Conservation (phyloP, 2,113 vertebrate species). For the Dolichallabes microphthalmus region DNA sequence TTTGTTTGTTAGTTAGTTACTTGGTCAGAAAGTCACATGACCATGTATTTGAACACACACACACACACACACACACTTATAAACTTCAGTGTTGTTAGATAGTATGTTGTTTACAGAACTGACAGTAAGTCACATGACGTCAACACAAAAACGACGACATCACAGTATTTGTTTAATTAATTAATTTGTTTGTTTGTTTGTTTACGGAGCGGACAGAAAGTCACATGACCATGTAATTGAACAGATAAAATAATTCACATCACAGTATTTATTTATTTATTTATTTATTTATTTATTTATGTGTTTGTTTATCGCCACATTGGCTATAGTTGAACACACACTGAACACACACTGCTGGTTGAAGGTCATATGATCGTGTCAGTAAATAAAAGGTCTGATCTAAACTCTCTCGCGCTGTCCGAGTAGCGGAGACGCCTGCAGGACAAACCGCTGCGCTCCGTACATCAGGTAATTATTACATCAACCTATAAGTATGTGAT, state of each 20-base stretch:
- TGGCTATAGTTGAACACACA: not conserved
- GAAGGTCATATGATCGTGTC: not conserved
- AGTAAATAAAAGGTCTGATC: not conserved
- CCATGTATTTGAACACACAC: no score
- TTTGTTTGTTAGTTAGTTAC: no score
- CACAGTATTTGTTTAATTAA: not conserved
- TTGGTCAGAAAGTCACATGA: no score
- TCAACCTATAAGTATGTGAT: not conserved
- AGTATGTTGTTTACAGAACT: no score
- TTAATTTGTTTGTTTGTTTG: not conserved
- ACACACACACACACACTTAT: no score
- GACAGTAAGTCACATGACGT: no score
- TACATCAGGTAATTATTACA: no score
- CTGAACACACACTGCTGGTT: not conserved
- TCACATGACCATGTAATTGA: not conserved
- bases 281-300: not conserved
- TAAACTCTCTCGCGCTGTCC: not conserved
- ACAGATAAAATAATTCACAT: not conserved
- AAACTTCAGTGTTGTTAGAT: no score
- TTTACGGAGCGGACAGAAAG: not conserved
- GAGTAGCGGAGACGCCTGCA: not conserved
- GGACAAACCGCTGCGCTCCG: not conserved
- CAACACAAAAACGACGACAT: no score
- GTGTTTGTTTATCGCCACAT: not conserved
- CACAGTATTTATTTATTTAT: not conserved